These are phyloP conservation scores for Euphydryas editha DNA, from an alignment of 2,888 invertebrate species.

Conservation along the genomic window DNA sequence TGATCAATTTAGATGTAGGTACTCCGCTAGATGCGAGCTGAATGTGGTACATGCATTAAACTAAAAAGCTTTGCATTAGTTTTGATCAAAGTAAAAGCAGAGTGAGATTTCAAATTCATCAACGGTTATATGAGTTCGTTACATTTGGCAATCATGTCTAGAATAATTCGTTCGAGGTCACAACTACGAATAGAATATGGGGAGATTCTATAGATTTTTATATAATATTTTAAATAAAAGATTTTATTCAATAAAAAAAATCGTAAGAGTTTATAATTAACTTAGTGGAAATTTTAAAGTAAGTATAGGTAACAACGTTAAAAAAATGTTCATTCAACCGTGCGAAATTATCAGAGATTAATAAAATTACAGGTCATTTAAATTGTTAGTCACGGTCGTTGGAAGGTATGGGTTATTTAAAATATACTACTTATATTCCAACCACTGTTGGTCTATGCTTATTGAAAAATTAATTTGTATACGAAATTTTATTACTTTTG, in stretches of 20 bases:
- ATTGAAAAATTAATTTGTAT: conserved; percentile 24
- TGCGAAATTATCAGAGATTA: conserved; percentile 9
- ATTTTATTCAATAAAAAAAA: background rate
- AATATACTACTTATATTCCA: conserved; percentile 13
- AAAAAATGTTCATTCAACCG: background rate
- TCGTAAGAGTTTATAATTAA: background rate
- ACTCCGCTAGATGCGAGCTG: background rate
- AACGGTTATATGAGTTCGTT: conserved; percentile 24
- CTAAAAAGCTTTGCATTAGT: conserved; percentile 32
- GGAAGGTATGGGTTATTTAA: background rate
- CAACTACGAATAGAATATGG: conserved; percentile 11
- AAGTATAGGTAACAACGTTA: no score
- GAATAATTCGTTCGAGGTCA: conserved; percentile 25
- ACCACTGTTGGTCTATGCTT: background rate
- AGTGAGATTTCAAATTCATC: conserved; percentile 26
- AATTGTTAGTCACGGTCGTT: background rate
- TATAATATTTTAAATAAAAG: no score
- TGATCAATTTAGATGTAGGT: background rate
- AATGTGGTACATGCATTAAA: conserved; percentile 22
- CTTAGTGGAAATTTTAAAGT: background rate
- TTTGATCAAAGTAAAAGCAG: conserved; percentile 23
- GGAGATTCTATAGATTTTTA: background rate
- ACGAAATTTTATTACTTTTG: conserved; percentile 38
- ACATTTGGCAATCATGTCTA: conserved; percentile 24
- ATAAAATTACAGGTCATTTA: background rate